Evolutionary conservation across 2,113 vertebrate species (phyloP), one percentile per base, ranked within the genome.

Genomic region (Hirundichthys speculiger): DNA sequence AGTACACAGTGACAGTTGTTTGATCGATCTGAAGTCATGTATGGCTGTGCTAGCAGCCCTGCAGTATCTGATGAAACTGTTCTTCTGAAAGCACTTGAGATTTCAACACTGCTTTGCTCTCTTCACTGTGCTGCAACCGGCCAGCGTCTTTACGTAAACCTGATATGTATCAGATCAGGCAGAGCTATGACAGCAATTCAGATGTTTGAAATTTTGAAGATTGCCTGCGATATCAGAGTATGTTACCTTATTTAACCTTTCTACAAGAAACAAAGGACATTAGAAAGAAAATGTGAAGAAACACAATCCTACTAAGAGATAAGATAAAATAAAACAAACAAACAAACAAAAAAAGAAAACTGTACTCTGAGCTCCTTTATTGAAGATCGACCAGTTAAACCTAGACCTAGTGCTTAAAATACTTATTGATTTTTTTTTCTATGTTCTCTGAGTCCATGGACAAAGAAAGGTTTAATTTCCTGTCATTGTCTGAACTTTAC

Each of bases 121-220:
- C 42, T 69, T 59, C 62, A 64, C 16, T 7, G 19, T 13, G 24
- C 27, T 27, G 27, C 27, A 80, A 56, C 61, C 60, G 64, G 72
- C 77, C 67, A 69, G 65, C 74, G 74, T 47, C 64, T 80, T 85
- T 80, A 78, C 19, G 61, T 79, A 76, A 77, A 39, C 69, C 77
- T 68, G 75, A 83, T 74, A 61, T 52, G 42, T 69, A 27, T 27
- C 27, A 27, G 27, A 71, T 79, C 79, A 64, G 63, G 46, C 60
- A 52, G 47, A 62, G 50, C 27, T 24, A 41, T 59, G 21, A 24
- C 48, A 63, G 60, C 69, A 45, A 45, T 24, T 47, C 1, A 0
- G 46, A 50, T 53, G 1, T 27, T 22, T n/a, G 61, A 69, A 46
- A 74, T 63, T 59, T 50, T 11, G 53, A 48, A 52, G 75, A 78